phyloP scores from a whole-genome alignment of 2,113 vertebrate species.

The Leucopternis melanops region DNA sequence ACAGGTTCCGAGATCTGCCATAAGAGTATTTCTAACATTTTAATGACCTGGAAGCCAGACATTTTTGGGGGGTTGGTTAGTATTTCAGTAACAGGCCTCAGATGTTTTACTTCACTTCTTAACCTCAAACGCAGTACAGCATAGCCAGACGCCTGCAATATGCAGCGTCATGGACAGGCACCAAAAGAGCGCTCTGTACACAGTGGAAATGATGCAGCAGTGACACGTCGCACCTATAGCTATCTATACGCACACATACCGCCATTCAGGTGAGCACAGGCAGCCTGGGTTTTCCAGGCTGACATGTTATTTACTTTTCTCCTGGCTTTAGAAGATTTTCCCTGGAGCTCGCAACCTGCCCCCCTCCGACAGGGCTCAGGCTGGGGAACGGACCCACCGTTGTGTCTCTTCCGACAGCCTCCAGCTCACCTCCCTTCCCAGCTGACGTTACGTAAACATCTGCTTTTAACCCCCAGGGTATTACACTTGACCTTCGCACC shows the following conservation, averaged over 20 bases:
- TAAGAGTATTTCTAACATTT: neutral
- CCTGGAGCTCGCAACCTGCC: neutral
- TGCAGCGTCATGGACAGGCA: neutral
- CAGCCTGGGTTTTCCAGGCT: neutral
- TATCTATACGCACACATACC: neutral
- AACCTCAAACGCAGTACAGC: neutral
- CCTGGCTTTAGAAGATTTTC: neutral
- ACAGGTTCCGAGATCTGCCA: neutral
- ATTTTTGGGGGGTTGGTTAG: neutral
- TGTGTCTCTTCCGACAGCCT: neutral
- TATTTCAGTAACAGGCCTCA: neutral
- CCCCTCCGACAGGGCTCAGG: neutral
- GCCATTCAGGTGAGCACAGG: neutral
- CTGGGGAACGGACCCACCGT: rapidly evolving
- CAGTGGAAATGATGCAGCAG: neutral
- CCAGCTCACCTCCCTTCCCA: neutral
- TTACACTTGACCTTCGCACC: neutral
- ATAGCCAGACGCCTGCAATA: neutral
- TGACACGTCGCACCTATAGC: neutral
- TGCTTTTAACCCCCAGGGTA: neutral
- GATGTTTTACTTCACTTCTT: neutral
- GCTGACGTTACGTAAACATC: neutral
- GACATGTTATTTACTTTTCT: neutral
- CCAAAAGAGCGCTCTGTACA: neutral
- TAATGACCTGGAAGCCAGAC: neutral